Base-by-base conservation (phyloP, 23 tunicate species). In the Halocynthia roretzi region DNA sequence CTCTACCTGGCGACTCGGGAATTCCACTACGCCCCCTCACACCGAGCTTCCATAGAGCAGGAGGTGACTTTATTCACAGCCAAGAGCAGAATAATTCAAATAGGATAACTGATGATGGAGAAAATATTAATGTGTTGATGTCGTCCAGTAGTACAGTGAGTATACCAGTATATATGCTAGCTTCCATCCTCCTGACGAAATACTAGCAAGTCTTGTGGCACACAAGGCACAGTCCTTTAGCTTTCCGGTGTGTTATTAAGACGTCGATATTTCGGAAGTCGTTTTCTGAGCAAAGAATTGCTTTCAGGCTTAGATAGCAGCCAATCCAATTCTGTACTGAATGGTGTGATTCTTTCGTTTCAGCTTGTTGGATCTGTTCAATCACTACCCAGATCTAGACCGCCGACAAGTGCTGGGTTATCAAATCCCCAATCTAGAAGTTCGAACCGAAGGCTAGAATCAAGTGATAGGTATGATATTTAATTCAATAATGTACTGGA, bases 11-110 rank as follows among this genome's bases (percentile, higher is more conserved):
- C 6, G 96, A 84, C 49, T 55, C 85, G 0, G 87, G 96, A 11
- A 84, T 89, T 19, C 96, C 96, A 7, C 77, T 71, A 9, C 87
- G 96, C 6, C 96, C 96, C 15, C 58, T 73, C 14, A 89, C 96
- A 10, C 96, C 96, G 7, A 69, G 88, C 20, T 83, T 80, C 63
- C 85, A 83, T 40, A 82, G 88, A 0, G 56, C 19, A 14, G 67
- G 80, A 31, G 56, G 63, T 8, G 76, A 50, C 14, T 40, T 44
- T 5, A 49, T 0, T 11, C 31, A 44, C 10, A 22, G 11, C 10
- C 10, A 8, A 51, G 0, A 9, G 21, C 63, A 50, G 14, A 14
- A 14, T 14, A 18, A 56, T 54, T 54, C 64, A 5, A 44, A 48
- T 52, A 54, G 50, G 15, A 53, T 74, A 55, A 64, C 55, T 56